Percentiles rank a stretch among this genome's conserved stretches.
Evolutionary conservation across 2,888 invertebrate species (phyloP).

Genomic region (Chaetogeoica ovagalla): DNA sequence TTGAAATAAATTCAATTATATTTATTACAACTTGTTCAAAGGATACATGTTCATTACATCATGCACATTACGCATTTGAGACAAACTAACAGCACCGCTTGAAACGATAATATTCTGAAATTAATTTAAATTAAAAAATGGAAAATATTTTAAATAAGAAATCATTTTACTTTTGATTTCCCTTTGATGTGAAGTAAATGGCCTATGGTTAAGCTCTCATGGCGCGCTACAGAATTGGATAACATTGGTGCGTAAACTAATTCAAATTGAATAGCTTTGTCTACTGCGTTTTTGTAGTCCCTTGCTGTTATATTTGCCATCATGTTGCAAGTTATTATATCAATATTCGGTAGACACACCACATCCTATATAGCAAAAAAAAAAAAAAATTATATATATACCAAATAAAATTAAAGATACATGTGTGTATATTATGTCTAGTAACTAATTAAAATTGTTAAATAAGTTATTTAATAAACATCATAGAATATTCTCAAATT

Average conservation of each 20-base stretch:
- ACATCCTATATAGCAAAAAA: neutral
- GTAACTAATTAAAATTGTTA: too few relatives aligned
- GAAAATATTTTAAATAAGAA: neutral
- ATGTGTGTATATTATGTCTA: too few relatives aligned
- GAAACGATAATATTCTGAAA: slow-evolving; percentile 42
- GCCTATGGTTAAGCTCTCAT: slow-evolving; percentile 30
- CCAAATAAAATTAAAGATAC: neutral
- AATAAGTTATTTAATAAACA: too few relatives aligned
- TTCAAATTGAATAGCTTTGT: slow-evolving; percentile 34
- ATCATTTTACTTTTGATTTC: slow-evolving; percentile 45
- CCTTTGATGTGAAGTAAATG: slow-evolving; percentile 36
- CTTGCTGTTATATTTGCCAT: slow-evolving; percentile 2
- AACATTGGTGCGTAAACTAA: slow-evolving; percentile 33
- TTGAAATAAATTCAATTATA: neutral
- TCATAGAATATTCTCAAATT: neutral
- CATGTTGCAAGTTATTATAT: slow-evolving; percentile 17
- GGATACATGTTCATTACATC: slow-evolving; percentile 48
- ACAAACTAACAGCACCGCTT: slow-evolving; percentile 2
- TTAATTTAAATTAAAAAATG: neutral
- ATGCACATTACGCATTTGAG: slow-evolving; percentile 26
- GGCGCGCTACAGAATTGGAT: neutral
- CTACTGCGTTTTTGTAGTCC: slow-evolving; percentile 5
- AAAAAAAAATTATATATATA: neutral
- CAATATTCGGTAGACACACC: neutral
- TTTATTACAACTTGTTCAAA: neutral